Conservation (phyloP, 2,888 invertebrate genomes). For the Stenichneumon culpator region DNA sequence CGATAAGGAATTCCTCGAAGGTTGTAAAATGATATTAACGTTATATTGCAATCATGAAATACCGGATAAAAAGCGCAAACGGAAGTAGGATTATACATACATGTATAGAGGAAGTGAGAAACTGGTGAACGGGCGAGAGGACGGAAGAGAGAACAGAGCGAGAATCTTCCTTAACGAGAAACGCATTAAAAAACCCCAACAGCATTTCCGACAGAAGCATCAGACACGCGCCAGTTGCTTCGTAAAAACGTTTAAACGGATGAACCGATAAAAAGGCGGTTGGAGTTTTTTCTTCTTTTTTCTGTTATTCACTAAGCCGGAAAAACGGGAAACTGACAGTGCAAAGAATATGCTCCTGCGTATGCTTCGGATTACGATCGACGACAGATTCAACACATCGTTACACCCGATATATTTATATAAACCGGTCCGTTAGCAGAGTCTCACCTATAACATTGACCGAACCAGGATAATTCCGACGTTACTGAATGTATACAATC, state of each 20-base stretch:
- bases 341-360: background rate
- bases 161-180: conserved; percentile 51
- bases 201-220: conserved; percentile 8
- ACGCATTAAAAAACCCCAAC: conserved; percentile 24
- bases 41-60: conserved; percentile 18
- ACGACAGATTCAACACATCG: background rate
- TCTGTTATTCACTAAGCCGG: background rate
- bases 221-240: conserved; percentile 28
- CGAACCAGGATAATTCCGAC: background rate
- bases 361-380: background rate
- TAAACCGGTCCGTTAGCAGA: background rate
- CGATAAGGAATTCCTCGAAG: background rate
- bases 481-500: background rate
- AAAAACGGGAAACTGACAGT: background rate
- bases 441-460: background rate
- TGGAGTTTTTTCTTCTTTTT: background rate
- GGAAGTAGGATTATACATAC: conserved; percentile 8
- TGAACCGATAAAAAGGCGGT: conserved; percentile 22
- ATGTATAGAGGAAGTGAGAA: background rate
- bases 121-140: background rate
- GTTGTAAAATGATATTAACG: conserved; percentile 10
- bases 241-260: conserved; percentile 31
- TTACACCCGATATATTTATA: background rate
- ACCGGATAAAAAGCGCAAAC: conserved; percentile 16
- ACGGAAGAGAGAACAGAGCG: conserved; percentile 24